Base-by-base conservation (phyloP, 2,797 vertebrate species). In the Hoplostethus atlanticus region DNA sequence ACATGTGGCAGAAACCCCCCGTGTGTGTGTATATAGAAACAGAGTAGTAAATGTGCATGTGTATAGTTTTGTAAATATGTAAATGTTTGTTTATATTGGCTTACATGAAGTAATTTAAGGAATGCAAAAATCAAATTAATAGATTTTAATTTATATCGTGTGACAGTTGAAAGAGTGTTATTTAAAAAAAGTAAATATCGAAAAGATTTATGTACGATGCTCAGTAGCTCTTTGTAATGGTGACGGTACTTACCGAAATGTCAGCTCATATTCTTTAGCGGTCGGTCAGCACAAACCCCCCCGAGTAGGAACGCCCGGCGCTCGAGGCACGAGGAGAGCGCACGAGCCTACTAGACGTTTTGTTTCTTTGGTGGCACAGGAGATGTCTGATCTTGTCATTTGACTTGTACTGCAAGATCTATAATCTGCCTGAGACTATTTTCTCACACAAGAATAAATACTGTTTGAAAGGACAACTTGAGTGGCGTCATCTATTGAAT, bases 81-180 rank as follows among this genome's bases (percentile, higher is more conserved):
- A 94, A 89, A 93, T 91, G 84, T 91, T 68, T 93, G 92, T 95
- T 92, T 94, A 93, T 95, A 94, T 92, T 84, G 62, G 89, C 93
- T 90, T 92, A 92, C 86, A 90, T 93, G 77, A 92, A 93, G 90
- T 94, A 94, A 94, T 93, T 94, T 91, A 94, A 93, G 89, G 91
- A 93, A 94, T 94, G 93, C 91, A 90, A 87, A 93, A 91, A 91
- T 93, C 91, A 83, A 93, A 92, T 89, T 93, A 21, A 1, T 93
- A 94, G 90, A 92, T 91, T 93, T 92, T 95, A 93, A 95, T 94
- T 95, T 95, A 93, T 93, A 93, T 90, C 83, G 88, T 90, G 92
- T 93, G 91, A 90, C 91, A 89, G 90, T 86, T 68, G 65, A 53
- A 57, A 92, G 89, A 90, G 90, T 91, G 89, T 92, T 94, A 94